Base-by-base conservation (phyloP, 2,797 vertebrate species). In the Phoxinus dragarum region DNA sequence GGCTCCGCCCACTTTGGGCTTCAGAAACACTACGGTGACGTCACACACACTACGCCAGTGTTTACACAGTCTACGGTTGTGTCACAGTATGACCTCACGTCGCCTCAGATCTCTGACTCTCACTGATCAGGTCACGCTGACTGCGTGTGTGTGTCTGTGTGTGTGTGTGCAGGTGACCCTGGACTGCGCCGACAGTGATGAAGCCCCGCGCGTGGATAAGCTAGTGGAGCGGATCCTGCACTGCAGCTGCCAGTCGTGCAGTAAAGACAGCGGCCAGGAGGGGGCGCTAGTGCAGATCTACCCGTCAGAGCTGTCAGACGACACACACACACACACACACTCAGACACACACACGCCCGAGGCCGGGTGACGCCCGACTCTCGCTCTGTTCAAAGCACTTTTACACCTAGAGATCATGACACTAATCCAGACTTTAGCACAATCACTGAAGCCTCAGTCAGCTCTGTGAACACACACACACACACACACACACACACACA, bases 201-300 rank as follows among this genome's bases (percentile, higher is more conserved):
- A 97, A 69, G 94, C 97, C 74, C 97, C 98, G 54, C 94, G 94
- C 1, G 98, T 99, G 88, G 97, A 99, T 89, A 99, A 99, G 84
- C 92, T 99, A 91, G 98, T 99, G 92, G 98, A 99, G 93, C 96
- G 97, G 93, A 99, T 99, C 72, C 91, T 98, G 69, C 97, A 96
- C 84, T 99, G 98, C 81, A 99, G 98, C 94, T 99, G 98, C 93
- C 98, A 99, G 95, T 97, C 98, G 0, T 99, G 98, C 0, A 97
- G 96, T 90, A 98, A 97, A 91, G 98, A 99, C 77, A 95, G 95
- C 0, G 93, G 90, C 90, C 97, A 97, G 67, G 98, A 98, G 91
- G 97, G 96, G 88, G 94, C 95, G 36, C 93, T 97, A 86, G 96
- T 99, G 95, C 97, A 97, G 17, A 95, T 97, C 73, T 98, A 97